phyloP scores from a whole-genome alignment of 2,797 vertebrate species.

The Aldrovandia affinis region DNA sequence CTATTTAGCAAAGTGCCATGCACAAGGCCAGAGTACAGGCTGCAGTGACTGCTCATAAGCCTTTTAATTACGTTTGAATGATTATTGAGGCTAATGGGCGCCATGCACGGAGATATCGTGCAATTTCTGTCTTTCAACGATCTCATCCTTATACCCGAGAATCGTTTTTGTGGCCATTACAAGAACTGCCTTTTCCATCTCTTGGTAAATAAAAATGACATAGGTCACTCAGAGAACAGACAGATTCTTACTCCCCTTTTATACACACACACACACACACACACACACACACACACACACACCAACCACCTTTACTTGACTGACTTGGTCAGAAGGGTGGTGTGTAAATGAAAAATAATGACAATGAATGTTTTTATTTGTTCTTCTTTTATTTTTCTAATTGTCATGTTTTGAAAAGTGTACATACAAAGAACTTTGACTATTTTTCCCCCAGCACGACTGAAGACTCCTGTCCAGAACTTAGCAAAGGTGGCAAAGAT shows the following conservation, averaged over 20 bases:
- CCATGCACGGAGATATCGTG: slow-evolving; percentile 62
- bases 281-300: not conserved
- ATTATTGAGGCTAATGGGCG: slow-evolving; percentile 63
- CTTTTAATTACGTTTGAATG: slow-evolving; percentile 48
- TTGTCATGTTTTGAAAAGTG: not conserved
- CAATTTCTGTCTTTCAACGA: slow-evolving; percentile 67
- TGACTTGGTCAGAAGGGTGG: not conserved
- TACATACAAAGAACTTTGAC: not conserved
- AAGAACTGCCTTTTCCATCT: too few species aligned
- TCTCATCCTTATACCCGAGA: slow-evolving; percentile 63
- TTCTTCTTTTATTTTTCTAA: not conserved
- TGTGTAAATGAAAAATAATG: not conserved
- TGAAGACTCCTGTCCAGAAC: not conserved
- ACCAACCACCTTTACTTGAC: not conserved
- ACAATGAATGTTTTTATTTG: not conserved
- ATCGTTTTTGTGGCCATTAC: slow-evolving; percentile 39
- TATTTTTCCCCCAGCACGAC: not conserved
- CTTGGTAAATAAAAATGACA: not conserved
- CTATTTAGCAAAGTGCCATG: not conserved
- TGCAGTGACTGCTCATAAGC: slow-evolving; percentile 42
- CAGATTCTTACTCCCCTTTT: not conserved
- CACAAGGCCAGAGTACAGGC: slow-evolving; percentile 7
- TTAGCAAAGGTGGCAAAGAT: not conserved
- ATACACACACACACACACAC: slow-evolving; percentile 15
- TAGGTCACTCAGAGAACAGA: not conserved